Base-by-base conservation (phyloP, 37 sponge, comb jelly and placozoan genomes). In the Spongilla lacustris region DNA sequence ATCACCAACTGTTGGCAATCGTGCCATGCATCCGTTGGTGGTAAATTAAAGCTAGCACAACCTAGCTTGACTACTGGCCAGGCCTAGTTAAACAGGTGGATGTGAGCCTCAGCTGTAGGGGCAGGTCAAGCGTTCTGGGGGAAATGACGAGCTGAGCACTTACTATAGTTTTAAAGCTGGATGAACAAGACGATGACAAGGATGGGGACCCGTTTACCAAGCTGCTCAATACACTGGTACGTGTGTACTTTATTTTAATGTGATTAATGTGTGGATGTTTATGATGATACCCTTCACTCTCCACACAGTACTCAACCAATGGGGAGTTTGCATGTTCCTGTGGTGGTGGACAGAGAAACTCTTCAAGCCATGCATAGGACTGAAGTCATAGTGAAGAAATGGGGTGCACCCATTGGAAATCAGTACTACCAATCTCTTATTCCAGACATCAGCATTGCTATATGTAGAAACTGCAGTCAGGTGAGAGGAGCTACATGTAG, bases 371-470 rank as follows among this genome's bases (percentile, higher is more conserved):
- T 98, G 49, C 91, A 93, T 75, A 66, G 80, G 69, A 83, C 69
- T 14, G 96, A 97, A 66, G 97, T 98, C 25, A 46, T 98, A 6
- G 79, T 98, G 24, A 96, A 93, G 81, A 77, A 95, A 72, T 98
- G 97, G 97, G 82, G 86, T 5, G 73, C 89, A 26, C 96, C 94
- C n/a, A 67, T 92, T 41, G 78, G 93, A 24, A 89, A 91, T 69
- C 91, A 94, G 83, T 98, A 92, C 85, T 98, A 91, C 82, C 67
- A 81, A 32, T 88, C 92, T 25, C 29, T 95, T 33, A 68, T 98
- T 79, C 93, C 95, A 17, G 95, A 95, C 58, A 81, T 97, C 71
- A 77, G 85, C n/a, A 89, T 98, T 67, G 49, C 96, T 50, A 68
- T 95, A 21, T 96, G 96, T 38, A 48, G 77, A 24, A 75, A 83